phyloP scores from a whole-genome alignment of 2,113 vertebrate species.

The Misgurnus mizolepis region DNA sequence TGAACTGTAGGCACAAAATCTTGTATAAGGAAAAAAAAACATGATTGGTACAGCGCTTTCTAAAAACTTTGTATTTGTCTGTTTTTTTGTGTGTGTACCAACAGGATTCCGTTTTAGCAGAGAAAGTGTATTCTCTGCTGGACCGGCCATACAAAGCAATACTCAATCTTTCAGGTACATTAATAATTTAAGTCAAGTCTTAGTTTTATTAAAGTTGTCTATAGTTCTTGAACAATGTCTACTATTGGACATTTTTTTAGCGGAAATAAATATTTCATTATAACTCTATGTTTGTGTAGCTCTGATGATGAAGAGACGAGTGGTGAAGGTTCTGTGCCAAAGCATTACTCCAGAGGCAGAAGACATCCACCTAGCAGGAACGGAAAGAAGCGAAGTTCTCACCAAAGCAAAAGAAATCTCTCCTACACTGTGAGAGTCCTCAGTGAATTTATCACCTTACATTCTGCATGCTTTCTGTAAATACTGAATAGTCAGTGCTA shows the following conservation, averaged over 20 bases:
- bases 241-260: neutral
- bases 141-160: neutral
- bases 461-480: neutral
- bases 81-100: neutral
- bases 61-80: too few species aligned
- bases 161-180: conserved; percentile 32
- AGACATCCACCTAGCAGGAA: conserved; percentile 22
- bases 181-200: too few species aligned
- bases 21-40: too few species aligned
- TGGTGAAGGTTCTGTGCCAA: conserved; percentile 2
- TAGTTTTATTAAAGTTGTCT: too few species aligned
- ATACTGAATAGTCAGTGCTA: neutral
- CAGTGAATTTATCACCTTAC: neutral
- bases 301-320: conserved; percentile 36
- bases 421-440: conserved; percentile 28
- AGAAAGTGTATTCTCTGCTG: neutral
- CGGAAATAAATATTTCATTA: too few species aligned
- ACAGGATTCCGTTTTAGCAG: neutral
- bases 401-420: conserved; percentile 4
- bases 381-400: neutral
- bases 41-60: too few species aligned
- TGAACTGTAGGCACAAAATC: neutral
- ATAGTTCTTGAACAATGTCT: too few species aligned
- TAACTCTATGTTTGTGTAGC: conserved; percentile 25
- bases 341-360: neutral